Conservation (phyloP, 2,797 vertebrate genomes). For the Otus scops region DNA sequence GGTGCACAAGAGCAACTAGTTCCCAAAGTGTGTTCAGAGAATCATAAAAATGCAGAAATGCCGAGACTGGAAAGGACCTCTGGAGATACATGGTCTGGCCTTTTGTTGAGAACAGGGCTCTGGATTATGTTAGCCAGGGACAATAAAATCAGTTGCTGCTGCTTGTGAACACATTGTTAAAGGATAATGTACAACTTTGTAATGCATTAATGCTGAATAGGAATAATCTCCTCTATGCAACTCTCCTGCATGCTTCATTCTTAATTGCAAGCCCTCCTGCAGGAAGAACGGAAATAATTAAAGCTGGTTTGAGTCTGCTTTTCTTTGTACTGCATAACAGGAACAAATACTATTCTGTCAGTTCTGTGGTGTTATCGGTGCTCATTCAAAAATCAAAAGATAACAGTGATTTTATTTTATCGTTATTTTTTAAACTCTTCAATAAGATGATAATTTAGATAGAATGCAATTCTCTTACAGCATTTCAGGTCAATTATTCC, state of each 20-base stretch:
- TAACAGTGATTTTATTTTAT: background rate
- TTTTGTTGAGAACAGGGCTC: background rate
- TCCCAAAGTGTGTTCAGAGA: background rate
- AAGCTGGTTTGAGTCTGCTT: constrained; percentile 37
- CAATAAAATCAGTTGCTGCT: background rate
- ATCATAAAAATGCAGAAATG: background rate
- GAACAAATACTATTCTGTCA: background rate
- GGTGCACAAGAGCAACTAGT: background rate
- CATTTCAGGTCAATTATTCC: constrained; percentile 2
- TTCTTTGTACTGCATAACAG: constrained; percentile 10
- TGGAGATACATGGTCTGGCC: background rate
- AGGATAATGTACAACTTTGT: background rate
- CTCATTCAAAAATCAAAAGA: constrained; percentile 40
- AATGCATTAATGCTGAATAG: background rate
- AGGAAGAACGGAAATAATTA: constrained; percentile 45
- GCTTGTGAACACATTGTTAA: background rate
- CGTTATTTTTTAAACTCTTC: background rate
- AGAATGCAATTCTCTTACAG: background rate
- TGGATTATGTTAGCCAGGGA: background rate
- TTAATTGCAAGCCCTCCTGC: constrained; percentile 30
- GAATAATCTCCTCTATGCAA: background rate
- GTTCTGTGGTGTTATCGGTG: background rate
- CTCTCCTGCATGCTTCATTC: background rate
- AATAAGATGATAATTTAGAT: constrained; percentile 3
- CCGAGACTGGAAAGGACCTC: background rate